Evolutionary conservation across 2,888 invertebrate species (phyloP).

Genomic region (Pandemis cinnamomeana): DNA sequence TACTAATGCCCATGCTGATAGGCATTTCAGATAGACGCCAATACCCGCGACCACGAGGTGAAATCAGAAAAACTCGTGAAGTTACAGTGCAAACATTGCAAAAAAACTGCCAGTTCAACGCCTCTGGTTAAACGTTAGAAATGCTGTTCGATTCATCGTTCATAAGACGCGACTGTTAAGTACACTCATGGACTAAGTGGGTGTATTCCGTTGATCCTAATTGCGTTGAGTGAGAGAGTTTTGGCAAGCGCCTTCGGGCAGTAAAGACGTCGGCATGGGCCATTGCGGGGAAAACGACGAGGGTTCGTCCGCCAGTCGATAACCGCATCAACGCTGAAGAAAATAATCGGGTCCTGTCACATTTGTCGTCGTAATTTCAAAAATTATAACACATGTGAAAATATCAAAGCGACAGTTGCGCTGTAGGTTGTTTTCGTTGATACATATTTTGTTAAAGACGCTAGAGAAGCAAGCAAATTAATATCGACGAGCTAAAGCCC

Average conservation of each 20-base stretch:
- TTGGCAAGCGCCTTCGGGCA: constrained; percentile 51
- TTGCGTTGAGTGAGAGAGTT: constrained; percentile 28
- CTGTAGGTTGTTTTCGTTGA: no score
- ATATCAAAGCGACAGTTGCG: no score
- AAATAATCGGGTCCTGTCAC: constrained; percentile 39
- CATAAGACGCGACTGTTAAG: constrained; percentile 36
- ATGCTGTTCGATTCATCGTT: constrained; percentile 27
- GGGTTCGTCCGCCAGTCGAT: constrained; percentile 59
- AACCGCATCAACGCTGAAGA: constrained; percentile 51
- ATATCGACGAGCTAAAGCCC: background rate
- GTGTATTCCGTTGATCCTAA: constrained; percentile 38
- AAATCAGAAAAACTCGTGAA: constrained; percentile 1
- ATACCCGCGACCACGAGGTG: background rate
- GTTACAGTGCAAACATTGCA: constrained; percentile 12
- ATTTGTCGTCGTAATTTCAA: background rate
- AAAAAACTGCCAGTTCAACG: constrained; percentile 31
- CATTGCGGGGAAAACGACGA: constrained; percentile 50
- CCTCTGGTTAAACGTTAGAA: constrained; percentile 12
- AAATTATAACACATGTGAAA: background rate
- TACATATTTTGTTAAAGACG: no score
- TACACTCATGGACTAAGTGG: constrained; percentile 36
- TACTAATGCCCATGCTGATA: background rate
- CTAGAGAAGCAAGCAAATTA: background rate
- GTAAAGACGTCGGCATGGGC: constrained; percentile 73
- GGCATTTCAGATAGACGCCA: background rate